Evolutionary conservation across 2,888 invertebrate genomes (phyloP).

Genomic region (Acanthosepion lycidas): DNA sequence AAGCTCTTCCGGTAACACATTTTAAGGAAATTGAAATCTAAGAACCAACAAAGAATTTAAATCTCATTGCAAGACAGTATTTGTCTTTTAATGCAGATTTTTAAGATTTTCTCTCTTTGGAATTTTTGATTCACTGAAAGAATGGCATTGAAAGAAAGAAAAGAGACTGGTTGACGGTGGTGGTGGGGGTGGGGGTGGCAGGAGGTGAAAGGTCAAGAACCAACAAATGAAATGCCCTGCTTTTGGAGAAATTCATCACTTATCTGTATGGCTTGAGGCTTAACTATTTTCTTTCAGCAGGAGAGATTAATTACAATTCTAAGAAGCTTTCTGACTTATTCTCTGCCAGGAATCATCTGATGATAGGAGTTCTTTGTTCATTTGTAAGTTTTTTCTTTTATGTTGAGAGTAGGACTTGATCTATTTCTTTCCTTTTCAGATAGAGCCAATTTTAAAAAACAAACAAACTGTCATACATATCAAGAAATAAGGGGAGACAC

Average conservation of each 20-base stretch:
- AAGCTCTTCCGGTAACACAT: no score
- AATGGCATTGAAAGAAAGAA: constrained; percentile 8
- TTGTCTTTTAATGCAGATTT: constrained; percentile 3
- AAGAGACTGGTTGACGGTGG: no score
- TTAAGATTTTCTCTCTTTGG: not conserved
- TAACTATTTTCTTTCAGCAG: not conserved
- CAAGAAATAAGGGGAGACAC: not conserved
- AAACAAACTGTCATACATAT: not conserved
- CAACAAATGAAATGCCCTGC: not conserved
- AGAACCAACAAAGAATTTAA: not conserved
- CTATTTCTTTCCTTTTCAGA: not conserved
- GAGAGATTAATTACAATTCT: constrained; percentile 33
- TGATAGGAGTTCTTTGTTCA: not conserved
- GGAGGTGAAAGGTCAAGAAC: not conserved
- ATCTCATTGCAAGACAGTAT: not conserved
- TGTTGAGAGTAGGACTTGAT: not conserved
- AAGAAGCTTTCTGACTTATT: constrained; percentile 6
- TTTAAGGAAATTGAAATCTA: not conserved
- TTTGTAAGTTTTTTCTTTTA: not conserved
- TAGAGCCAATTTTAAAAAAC: not conserved
- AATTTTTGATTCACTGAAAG: not conserved
- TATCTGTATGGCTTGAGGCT: constrained; percentile 4
- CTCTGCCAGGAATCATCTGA: not conserved
- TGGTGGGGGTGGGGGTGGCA: not conserved
- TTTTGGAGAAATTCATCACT: constrained; percentile 33